These are phyloP conservation scores for Thalassaphorura encarpata DNA, from an alignment of 1,140 invertebrate genomes.

Conservation along the genomic window DNA sequence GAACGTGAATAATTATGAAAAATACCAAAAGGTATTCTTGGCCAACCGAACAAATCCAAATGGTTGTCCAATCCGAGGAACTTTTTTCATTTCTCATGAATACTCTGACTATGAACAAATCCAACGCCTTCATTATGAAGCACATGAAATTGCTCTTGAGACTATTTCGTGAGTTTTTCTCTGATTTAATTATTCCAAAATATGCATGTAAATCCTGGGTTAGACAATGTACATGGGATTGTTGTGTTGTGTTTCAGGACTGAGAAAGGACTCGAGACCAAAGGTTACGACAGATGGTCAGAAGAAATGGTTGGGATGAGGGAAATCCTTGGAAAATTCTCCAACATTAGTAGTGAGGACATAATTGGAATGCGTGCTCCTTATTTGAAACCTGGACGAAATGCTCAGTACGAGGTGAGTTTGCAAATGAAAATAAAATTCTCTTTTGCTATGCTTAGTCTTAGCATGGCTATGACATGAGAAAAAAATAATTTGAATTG, in stretches of 20 bases:
- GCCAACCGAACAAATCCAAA: slow-evolving; percentile 73
- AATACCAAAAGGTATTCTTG: slow-evolving; percentile 75
- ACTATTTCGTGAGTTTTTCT: slow-evolving; percentile 62
- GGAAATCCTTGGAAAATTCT: slow-evolving; percentile 69
- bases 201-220: not conserved
- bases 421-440: too few species aligned
- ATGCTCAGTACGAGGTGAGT: slow-evolving; percentile 79
- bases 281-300: slow-evolving; percentile 81
- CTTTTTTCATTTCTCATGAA: slow-evolving; percentile 90
- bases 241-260: slow-evolving; percentile 38
- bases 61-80: slow-evolving; percentile 77
- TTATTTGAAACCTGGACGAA: slow-evolving; percentile 78
- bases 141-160: slow-evolving; percentile 85
- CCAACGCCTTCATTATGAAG: slow-evolving; percentile 71
- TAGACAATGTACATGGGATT: too few species aligned
- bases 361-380: slow-evolving; percentile 81
- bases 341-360: slow-evolving; percentile 68
- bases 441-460: too few species aligned
- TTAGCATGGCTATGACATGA: too few species aligned
- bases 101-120: slow-evolving; percentile 92
- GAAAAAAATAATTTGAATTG: not conserved
- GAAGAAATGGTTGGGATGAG: slow-evolving; percentile 90
- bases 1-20: slow-evolving; percentile 82
- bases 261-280: slow-evolving; percentile 71
- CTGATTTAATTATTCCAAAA: not conserved